Evolutionary conservation across 2,888 invertebrate species (phyloP), one percentile per base, ranked within the genome.

Genomic region (Cataglyphis albicans): DNA sequence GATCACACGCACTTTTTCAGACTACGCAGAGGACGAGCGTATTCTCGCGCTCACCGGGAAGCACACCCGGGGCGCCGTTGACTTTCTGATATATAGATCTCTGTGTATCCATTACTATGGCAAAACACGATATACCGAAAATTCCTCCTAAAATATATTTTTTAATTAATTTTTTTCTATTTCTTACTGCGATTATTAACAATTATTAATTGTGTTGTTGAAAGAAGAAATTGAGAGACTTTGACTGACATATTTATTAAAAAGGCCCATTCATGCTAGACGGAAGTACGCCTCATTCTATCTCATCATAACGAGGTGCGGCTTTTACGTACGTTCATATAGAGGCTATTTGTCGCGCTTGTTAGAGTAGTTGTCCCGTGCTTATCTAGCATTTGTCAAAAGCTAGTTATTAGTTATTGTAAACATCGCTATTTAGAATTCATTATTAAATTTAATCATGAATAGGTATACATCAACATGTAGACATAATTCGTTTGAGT

Each of bases 71-170:
- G 78, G 93, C 89, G 92, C 91, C 70, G 93, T 90, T 93, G 93
- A 93, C 93, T 93, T 87, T 82, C 92, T 92, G 92, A 93, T 92
- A 90, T 93, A 93, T 93, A 91, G 90, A 91, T 91, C 88, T 87
- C 84, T 81, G 7, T 29, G 57, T 44, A 68, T 78, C 64, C 73
- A 67, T 41, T 75, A n/a, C n/a, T 52, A 52, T 6, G 44, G 15
- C 4, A 18, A 48, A 52, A n/a, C 10, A 44, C 18, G 15, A 15
- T 44, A 12, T 41, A 44, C 0, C 18, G 15, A 44, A 44, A 18
- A 44, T n/a, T 18, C 1, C 18, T 48, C 48, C 6, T 52, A 52
- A n/a, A 3, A 52, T 2, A 7, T n/a, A 7, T 52, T 52, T 52
- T n/a, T n/a, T 7, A 52, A 52, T 52, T 52, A n/a, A 32, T 32